Evolutionary conservation across 2,888 invertebrate species (phyloP).

Genomic region (Brachypalpus laphriformis): DNA sequence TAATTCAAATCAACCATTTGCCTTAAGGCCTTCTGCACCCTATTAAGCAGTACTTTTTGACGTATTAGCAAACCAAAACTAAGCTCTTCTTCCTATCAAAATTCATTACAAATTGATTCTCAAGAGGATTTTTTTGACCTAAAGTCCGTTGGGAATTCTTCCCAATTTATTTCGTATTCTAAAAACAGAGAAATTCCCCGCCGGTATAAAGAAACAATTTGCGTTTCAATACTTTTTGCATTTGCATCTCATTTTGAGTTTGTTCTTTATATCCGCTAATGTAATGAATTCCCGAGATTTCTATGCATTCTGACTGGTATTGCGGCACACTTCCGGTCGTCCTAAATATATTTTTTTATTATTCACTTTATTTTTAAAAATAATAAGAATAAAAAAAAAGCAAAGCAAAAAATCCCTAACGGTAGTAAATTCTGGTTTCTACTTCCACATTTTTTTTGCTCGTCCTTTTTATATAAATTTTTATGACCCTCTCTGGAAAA

Average conservation of each 20-base stretch:
- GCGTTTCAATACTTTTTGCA: not conserved
- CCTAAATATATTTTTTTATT: slow-evolving; percentile 19
- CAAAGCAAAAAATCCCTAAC: not conserved
- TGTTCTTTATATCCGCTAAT: not conserved
- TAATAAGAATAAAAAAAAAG: slow-evolving; percentile 14
- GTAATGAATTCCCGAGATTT: not conserved
- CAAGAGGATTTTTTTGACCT: not conserved
- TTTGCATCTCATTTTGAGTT: not conserved
- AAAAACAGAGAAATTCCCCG: not conserved
- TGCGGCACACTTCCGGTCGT: not conserved
- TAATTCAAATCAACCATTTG: too few relatives aligned
- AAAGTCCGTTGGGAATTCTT: not conserved
- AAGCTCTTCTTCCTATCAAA: too few relatives aligned
- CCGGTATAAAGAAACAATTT: not conserved
- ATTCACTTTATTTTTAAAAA: slow-evolving; percentile 29
- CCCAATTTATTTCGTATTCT: not conserved
- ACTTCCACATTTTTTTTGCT: not conserved
- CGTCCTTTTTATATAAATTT: slow-evolving; percentile 19
- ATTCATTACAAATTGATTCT: not conserved
- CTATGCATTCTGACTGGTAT: not conserved
- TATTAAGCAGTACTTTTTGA: too few relatives aligned
- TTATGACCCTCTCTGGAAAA: slow-evolving; percentile 42
- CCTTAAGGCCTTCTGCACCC: too few relatives aligned
- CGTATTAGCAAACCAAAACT: too few relatives aligned
- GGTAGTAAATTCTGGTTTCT: slow-evolving; percentile 16